Conservation (phyloP, 2,797 vertebrate genomes). For the Leptoclinus maculatus region DNA sequence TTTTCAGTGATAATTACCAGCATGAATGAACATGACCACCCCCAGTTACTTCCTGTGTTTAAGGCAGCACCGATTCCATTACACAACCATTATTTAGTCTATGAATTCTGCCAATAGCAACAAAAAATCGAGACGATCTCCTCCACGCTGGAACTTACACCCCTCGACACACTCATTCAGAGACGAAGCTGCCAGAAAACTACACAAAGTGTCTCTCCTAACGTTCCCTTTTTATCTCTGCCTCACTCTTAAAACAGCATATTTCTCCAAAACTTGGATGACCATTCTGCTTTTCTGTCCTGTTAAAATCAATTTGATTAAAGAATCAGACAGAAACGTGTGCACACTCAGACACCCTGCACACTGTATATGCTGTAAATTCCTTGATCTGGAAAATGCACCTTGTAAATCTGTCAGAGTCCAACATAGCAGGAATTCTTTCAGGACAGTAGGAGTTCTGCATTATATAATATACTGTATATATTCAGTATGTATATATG, state of each 20-base stretch:
- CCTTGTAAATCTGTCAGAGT: slow-evolving; percentile 50
- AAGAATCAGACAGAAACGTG: neutral
- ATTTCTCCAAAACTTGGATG: slow-evolving; percentile 14
- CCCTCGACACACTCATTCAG: slow-evolving; percentile 54
- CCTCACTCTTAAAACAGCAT: slow-evolving; percentile 22
- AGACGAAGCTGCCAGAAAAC: slow-evolving; percentile 36
- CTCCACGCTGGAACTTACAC: slow-evolving; percentile 60
- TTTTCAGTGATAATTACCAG: slow-evolving; percentile 66
- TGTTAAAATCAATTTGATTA: slow-evolving; percentile 14
- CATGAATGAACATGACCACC: slow-evolving; percentile 76
- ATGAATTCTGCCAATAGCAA: slow-evolving; percentile 71
- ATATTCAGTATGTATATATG: neutral
- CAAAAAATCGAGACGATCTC: slow-evolving; percentile 73
- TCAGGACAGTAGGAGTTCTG: slow-evolving; percentile 16
- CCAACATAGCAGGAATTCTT: slow-evolving; percentile 45
- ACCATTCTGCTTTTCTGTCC: neutral
- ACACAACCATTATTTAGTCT: slow-evolving; percentile 80
- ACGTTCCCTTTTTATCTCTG: slow-evolving; percentile 28
- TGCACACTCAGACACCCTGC: neutral
- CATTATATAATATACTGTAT: neutral
- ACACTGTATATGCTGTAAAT: slow-evolving; percentile 28
- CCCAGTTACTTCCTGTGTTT: slow-evolving; percentile 71
- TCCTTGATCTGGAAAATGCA: slow-evolving; percentile 36
- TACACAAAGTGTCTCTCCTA: slow-evolving; percentile 25
- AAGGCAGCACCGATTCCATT: slow-evolving; percentile 70